Base-by-base conservation (phyloP, 2,113 vertebrate species). In the Lophotis ruficrista region DNA sequence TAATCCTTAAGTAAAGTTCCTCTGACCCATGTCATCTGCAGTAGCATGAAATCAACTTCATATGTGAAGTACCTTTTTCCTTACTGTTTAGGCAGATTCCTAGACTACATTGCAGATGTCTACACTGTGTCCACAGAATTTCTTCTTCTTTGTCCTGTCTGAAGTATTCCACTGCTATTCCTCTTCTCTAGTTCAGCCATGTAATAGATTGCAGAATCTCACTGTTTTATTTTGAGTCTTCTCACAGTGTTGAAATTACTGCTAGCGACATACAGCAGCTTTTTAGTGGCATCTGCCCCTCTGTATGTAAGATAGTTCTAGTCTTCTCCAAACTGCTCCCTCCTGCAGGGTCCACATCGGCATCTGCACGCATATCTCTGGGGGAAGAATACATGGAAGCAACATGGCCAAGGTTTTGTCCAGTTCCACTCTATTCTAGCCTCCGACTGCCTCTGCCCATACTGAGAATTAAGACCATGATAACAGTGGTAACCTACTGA, bases 281-380 rank as follows among this genome's bases (percentile, higher is more conserved):
- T 56, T 70, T 62, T 35, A 87, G 27, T n/a, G 33, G 3, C 61
- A 71, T 57, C 61, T 72, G 48, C 17, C 25, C 19, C 27, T 84
- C 57, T 68, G 19, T 43, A 27, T 24, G 23, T 45, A 23, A 73
- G 4, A 30, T 9, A 61, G n/a, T 69, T 76, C 37, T 7, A 24
- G 47, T 43, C 11, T 65, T 81, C 53, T 90, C 16, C 65, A 76
- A 28, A 72, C 19, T 53, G 19, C 23, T 93, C 3, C 68, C 47
- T 47, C n/a, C 71, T 70, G 35, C 50, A 43, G 35, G 61, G 31
- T 62, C 25, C 35, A 41, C 24, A 41, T 14, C 6, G 4, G 17
- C 37, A 25, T 65, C 47, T 38, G 19, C 9, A 41, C 56, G 19
- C 1, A 1, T 56, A 5, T 4, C n/a, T 51, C 37, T 18, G 0